phyloP scores from a whole-genome alignment of 2,797 vertebrate species.

The Enteromius viviparus region DNA sequence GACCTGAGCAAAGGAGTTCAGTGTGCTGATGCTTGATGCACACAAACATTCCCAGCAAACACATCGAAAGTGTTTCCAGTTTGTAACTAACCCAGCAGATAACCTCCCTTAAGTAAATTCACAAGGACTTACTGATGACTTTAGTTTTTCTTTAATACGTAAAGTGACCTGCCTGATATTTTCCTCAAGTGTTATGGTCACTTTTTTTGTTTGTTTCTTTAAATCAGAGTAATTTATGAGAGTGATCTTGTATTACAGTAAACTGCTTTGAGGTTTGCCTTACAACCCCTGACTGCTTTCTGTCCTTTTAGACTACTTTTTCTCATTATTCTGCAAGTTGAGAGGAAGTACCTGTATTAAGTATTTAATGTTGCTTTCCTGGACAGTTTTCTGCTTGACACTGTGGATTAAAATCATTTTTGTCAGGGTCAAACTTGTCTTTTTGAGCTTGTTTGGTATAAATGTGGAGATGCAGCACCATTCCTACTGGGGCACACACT shows the following conservation, averaged over 20 bases:
- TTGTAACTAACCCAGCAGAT: not conserved
- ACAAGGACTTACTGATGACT: not conserved
- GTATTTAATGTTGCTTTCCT: constrained; percentile 27
- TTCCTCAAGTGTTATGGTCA: constrained; percentile 15
- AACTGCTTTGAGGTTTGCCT: constrained; percentile 16
- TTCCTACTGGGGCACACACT: not conserved
- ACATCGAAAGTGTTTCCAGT: not conserved
- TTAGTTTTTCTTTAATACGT: not conserved
- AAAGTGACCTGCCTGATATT: not conserved
- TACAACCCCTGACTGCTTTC: constrained; percentile 9
- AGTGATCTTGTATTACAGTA: not conserved
- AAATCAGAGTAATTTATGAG: not conserved
- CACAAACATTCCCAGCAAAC: constrained; percentile 30
- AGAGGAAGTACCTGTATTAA: not conserved
- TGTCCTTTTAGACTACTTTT: not conserved
- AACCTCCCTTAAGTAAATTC: not conserved
- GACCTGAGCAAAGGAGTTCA: not conserved
- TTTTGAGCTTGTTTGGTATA: not conserved
- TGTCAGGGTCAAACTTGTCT: not conserved
- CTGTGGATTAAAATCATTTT: constrained; percentile 18
- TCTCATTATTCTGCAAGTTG: not conserved
- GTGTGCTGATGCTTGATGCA: not conserved
- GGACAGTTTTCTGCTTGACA: constrained; percentile 20
- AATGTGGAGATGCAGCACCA: not conserved
- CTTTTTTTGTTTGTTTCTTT: not conserved